phyloP scores from a whole-genome alignment of 2,113 vertebrate genomes.

The Forbesichthys agassizii region DNA sequence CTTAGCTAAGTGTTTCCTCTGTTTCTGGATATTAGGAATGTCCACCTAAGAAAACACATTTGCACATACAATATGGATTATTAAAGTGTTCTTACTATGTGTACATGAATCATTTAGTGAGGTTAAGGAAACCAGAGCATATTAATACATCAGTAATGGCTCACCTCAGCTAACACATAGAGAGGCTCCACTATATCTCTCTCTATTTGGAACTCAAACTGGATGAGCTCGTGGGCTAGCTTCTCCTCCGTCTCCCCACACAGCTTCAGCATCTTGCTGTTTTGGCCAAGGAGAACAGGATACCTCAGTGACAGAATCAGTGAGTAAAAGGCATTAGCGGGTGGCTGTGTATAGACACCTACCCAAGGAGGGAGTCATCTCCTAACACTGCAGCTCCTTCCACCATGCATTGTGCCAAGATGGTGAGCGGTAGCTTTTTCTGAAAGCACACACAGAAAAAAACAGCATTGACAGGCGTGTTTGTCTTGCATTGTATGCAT shows the following conservation, averaged over 20 bases:
- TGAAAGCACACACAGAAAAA: slow-evolving; percentile 58
- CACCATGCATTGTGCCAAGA: slow-evolving; percentile 92
- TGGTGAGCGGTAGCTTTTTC: slow-evolving; percentile 95
- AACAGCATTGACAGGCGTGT: background rate
- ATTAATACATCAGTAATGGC: slow-evolving; percentile 3
- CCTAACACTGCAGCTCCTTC: slow-evolving; percentile 92
- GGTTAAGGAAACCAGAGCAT: background rate
- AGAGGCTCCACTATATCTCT: slow-evolving; percentile 94
- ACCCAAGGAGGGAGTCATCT: slow-evolving; percentile 95
- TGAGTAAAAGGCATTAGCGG: slow-evolving; percentile 33
- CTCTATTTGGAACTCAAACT: slow-evolving; percentile 94
- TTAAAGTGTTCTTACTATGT: background rate
- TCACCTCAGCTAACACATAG: slow-evolving; percentile 91
- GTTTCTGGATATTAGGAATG: slow-evolving; percentile 98
- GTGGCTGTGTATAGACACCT: slow-evolving; percentile 30
- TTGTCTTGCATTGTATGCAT: background rate
- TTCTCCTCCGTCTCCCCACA: slow-evolving; percentile 94
- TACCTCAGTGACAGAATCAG: slow-evolving; percentile 36
- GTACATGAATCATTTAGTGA: background rate
- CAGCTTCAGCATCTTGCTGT: slow-evolving; percentile 94
- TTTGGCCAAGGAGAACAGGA: slow-evolving; percentile 30
- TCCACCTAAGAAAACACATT: slow-evolving; percentile 81
- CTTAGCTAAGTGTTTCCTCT: slow-evolving; percentile 98
- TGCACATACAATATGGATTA: background rate
- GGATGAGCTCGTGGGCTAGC: slow-evolving; percentile 92